Evolutionary conservation across 1,140 invertebrate species (phyloP), one percentile per base, ranked within the genome.

Genomic region (Eulimnadia texana): DNA sequence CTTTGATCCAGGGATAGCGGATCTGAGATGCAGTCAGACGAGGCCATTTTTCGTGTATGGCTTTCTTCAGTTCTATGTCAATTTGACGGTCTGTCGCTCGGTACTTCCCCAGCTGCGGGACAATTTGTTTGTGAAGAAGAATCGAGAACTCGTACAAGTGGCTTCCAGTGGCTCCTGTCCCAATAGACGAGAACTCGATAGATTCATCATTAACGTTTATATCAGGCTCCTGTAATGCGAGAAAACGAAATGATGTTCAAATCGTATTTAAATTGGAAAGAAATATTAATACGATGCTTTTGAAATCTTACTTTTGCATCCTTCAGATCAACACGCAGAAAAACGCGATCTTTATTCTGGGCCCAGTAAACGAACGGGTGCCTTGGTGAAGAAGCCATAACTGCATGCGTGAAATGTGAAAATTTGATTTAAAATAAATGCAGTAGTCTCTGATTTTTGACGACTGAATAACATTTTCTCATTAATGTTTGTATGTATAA

Each of bases 291-390:
- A 50, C 24, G 20, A 71, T 50, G 72, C 72, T 70, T 92, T 90
- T 64, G 78, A 75, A 73, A 27, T 60, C 47, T 72, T 78, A 86
- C 84, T 74, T 81, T 76, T 27, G 84, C 84, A 76, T 92, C 84
- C 71, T 84, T 86, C 49, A 94, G 76, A 70, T 93, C 90, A 60
- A 94, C 81, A 73, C 85, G 87, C 10, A 94, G 72, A 20, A 82
- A 84, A 33, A 94, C 71, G 64, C 77, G 77, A 65, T 79, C 76
- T 67, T 84, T 82, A 29, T 85, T 90, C 79, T 94, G 90, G 13
- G 90, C 88, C 90, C 91, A 96, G 72, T 90, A 93, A 0, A 94
- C 88, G 72, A 92, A 90, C 2, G 90, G 90, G 71, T 54, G 53
- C 2, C n/a, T n/a, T n/a, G n/a, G n/a, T n/a, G n/a, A n/a, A n/a